Evolutionary conservation across 2,113 vertebrate genomes (phyloP).

Genomic region (Pongo abelii): DNA sequence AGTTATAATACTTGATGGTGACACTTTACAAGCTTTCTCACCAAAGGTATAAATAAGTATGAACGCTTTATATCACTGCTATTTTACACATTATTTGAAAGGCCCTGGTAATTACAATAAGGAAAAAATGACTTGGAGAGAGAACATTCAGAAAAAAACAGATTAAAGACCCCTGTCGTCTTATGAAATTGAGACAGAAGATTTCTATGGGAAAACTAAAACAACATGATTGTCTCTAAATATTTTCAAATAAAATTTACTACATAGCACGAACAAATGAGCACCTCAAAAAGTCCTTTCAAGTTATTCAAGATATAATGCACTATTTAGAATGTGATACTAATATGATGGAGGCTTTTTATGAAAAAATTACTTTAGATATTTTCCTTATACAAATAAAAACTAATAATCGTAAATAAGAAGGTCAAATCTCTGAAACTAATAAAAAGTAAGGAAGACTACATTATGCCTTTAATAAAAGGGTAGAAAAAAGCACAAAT

Average conservation of each 20-base stretch:
- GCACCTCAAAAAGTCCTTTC: background rate
- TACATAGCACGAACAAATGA: background rate
- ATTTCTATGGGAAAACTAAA: background rate
- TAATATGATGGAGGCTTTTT: background rate
- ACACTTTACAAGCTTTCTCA: background rate
- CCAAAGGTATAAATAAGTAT: background rate
- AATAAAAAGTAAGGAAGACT: background rate
- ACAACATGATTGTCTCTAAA: background rate
- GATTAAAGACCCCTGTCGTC: background rate
- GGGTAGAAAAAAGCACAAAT: background rate
- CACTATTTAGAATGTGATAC: background rate
- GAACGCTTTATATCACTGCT: background rate
- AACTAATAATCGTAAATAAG: background rate
- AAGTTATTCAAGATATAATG: background rate
- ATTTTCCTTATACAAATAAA: background rate
- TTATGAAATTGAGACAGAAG: background rate
- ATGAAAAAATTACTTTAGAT: background rate
- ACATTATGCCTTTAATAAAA: background rate
- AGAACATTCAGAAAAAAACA: background rate
- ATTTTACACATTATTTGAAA: background rate
- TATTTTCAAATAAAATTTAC: background rate
- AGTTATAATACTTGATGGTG: background rate
- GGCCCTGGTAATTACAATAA: background rate
- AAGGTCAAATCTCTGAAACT: background rate
- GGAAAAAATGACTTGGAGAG: background rate